These are phyloP conservation scores for Tetropium fuscum DNA, from an alignment of 2,888 invertebrate genomes.

Conservation along the genomic window DNA sequence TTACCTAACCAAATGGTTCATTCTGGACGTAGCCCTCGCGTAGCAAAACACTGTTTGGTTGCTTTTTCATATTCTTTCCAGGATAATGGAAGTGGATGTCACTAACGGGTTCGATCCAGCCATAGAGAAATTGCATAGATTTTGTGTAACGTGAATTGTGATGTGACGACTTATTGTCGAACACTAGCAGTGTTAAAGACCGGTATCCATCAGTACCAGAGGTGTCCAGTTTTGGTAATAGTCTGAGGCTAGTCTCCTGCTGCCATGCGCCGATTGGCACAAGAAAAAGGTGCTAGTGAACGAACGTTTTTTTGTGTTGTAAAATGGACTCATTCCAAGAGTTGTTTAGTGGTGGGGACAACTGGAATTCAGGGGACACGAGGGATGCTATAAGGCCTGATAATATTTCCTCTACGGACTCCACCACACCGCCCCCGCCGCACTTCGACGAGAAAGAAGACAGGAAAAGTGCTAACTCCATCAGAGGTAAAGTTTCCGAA, in stretches of 20 bases:
- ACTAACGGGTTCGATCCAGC: not conserved
- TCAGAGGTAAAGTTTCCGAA: slow-evolving; percentile 69
- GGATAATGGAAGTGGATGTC: slow-evolving; percentile 27
- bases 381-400: slow-evolving; percentile 48
- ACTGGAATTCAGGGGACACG: slow-evolving; percentile 49
- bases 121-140: not conserved
- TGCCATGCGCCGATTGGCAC: slow-evolving; percentile 52
- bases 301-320: slow-evolving; percentile 45
- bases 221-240: slow-evolving; percentile 2
- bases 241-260: slow-evolving; percentile 34
- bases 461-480: slow-evolving; percentile 74
- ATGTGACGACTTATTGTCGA: not conserved
- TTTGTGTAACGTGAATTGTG: slow-evolving; percentile 15
- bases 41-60: slow-evolving; percentile 10
- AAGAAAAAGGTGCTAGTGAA: slow-evolving; percentile 39
- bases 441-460: slow-evolving; percentile 66
- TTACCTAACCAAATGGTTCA: not conserved
- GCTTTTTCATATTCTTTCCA: slow-evolving; percentile 16
- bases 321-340: slow-evolving; percentile 68
- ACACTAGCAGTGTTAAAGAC: not conserved
- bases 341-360: slow-evolving; percentile 62
- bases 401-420: slow-evolving; percentile 68
- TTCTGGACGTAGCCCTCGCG: not conserved
- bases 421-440: slow-evolving; percentile 72
- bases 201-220: not conserved